Percentiles rank a stretch among this genome's conserved stretches.
Evolutionary conservation across 1,140 invertebrate genomes (phyloP).

Genomic region (Zaprionus capensis): DNA sequence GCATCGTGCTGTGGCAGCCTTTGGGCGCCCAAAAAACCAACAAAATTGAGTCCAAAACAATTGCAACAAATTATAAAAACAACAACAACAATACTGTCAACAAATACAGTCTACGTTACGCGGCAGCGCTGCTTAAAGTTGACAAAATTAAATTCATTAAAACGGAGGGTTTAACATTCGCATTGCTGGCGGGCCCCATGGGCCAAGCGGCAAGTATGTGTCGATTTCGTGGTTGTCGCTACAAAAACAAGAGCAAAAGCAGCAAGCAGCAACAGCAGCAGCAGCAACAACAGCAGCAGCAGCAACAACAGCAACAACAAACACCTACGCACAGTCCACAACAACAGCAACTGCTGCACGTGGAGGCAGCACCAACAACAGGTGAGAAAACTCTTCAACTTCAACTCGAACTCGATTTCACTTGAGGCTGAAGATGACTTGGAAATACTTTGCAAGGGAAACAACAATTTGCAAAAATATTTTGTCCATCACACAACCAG

Average conservation of each 20-base stretch:
- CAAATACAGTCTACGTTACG: slow-evolving; percentile 71
- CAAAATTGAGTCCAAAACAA: slow-evolving; percentile 66
- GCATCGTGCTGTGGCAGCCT: slow-evolving; percentile 20
- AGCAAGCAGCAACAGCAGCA: slow-evolving; percentile 71
- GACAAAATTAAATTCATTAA: slow-evolving; percentile 84
- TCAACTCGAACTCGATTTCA: background rate
- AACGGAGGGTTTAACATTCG: slow-evolving; percentile 84
- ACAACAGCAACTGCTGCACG: slow-evolving; percentile 47
- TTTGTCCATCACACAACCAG: slow-evolving; percentile 41
- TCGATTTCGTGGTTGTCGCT: slow-evolving; percentile 87
- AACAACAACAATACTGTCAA: slow-evolving; percentile 25
- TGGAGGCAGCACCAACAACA: slow-evolving; percentile 35
- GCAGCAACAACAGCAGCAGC: slow-evolving; percentile 56
- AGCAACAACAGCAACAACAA: slow-evolving; percentile 45
- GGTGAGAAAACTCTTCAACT: slow-evolving; percentile 39
- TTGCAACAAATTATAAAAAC: slow-evolving; percentile 28
- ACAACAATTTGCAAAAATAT: slow-evolving; percentile 57
- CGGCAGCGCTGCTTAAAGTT: slow-evolving; percentile 67
- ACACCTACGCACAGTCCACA: slow-evolving; percentile 58
- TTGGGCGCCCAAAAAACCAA: slow-evolving; percentile 58
- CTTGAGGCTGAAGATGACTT: slow-evolving; percentile 25
- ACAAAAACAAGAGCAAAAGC: slow-evolving; percentile 86
- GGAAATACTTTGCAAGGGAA: slow-evolving; percentile 8
- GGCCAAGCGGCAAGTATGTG: slow-evolving; percentile 88
- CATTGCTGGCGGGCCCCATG: slow-evolving; percentile 86